Percentiles rank a stretch among this genome's conserved stretches.
Evolutionary conservation across 2,797 vertebrate genomes (phyloP).

Genomic region (Micrastur ruficollis): DNA sequence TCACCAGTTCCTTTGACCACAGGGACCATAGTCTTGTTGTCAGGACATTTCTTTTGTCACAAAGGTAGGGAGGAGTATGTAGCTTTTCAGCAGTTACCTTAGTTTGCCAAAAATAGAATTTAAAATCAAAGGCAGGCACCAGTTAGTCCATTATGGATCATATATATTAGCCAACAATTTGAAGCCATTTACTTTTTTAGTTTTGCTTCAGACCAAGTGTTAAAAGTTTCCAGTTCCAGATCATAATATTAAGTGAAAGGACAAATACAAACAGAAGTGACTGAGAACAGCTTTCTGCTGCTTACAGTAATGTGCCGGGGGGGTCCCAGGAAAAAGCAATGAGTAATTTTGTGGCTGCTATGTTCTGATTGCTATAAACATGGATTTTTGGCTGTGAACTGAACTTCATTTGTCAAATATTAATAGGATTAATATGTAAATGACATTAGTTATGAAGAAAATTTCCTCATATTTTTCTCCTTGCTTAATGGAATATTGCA

Average conservation of each 20-base stretch:
- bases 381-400: background rate
- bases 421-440: constrained; percentile 44
- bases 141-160: background rate
- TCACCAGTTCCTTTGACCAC: background rate
- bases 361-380: background rate
- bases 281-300: background rate
- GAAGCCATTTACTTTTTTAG: background rate
- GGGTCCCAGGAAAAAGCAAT: background rate
- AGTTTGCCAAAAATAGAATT: background rate
- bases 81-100: background rate
- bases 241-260: background rate
- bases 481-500: constrained; percentile 36
- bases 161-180: background rate
- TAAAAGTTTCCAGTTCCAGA: background rate
- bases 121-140: background rate
- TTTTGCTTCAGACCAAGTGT: background rate
- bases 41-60: background rate
- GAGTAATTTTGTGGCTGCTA: background rate
- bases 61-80: background rate
- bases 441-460: background rate
- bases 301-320: background rate
- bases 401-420: constrained; percentile 48
- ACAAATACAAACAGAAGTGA: background rate
- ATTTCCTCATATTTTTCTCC: constrained; percentile 7
- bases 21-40: background rate